Conservation (phyloP, 2,888 invertebrate genomes). For the Drosophila lacicola region DNA sequence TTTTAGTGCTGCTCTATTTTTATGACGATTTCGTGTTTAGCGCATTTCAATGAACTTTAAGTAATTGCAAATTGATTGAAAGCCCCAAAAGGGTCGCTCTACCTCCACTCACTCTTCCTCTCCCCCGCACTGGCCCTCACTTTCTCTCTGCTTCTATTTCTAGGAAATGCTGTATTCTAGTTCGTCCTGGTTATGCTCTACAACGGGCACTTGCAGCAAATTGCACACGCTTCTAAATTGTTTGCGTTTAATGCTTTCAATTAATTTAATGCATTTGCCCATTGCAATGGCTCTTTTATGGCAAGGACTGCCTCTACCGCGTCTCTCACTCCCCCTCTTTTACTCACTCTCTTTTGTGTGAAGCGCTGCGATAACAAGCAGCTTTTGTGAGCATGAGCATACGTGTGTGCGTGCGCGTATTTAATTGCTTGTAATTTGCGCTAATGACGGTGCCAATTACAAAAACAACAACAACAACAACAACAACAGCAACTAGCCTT, state of each 20-base stretch:
- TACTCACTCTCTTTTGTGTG: neutral
- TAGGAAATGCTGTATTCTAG: neutral
- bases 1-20: slow-evolving; percentile 55
- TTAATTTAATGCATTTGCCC: slow-evolving; percentile 74
- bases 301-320: neutral
- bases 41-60: slow-evolving; percentile 72
- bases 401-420: slow-evolving; percentile 41
- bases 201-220: slow-evolving; percentile 36
- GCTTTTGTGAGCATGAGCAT: slow-evolving; percentile 29
- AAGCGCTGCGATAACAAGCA: slow-evolving; percentile 38
- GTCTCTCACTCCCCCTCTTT: neutral
- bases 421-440: slow-evolving; percentile 79
- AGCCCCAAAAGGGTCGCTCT: slow-evolving; percentile 31
- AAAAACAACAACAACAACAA: slow-evolving; percentile 34
- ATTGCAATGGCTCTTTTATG: slow-evolving; percentile 33
- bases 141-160: neutral
- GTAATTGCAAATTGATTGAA: slow-evolving; percentile 82
- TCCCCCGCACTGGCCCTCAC: neutral
- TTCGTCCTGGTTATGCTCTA: slow-evolving; percentile 3
- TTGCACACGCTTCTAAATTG: slow-evolving; percentile 64
- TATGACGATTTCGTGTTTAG: slow-evolving; percentile 78
- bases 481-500: slow-evolving; percentile 24
- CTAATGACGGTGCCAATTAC: slow-evolving; percentile 71
- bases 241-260: slow-evolving; percentile 74
- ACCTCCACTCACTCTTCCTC: neutral